These are phyloP conservation scores for Orchestes rusci DNA, from an alignment of 2,888 invertebrate species.

Conservation along the genomic window DNA sequence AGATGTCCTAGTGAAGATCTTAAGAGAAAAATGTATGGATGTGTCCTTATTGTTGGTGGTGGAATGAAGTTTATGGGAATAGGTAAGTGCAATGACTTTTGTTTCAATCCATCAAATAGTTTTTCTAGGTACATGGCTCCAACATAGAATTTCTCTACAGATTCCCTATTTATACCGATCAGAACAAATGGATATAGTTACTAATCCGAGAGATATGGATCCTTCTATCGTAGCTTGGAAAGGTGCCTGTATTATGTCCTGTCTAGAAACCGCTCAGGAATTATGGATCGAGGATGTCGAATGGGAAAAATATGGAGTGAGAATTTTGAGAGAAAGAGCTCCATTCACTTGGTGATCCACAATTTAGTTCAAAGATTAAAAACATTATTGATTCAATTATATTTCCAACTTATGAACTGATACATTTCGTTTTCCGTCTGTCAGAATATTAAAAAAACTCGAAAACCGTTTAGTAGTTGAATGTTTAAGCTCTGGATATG, in stretches of 20 bases:
- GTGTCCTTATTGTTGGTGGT: conserved; percentile 85
- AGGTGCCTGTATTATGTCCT: conserved; percentile 89
- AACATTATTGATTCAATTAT: too few relatives aligned
- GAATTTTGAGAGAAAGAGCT: conserved; percentile 81
- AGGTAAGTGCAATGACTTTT: conserved; percentile 10
- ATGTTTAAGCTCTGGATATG: too few relatives aligned
- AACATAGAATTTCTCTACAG: conserved; percentile 76
- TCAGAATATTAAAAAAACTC: too few relatives aligned
- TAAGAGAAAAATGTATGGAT: conserved; percentile 90
- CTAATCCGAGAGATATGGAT: conserved; percentile 87
- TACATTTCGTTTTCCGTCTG: too few relatives aligned
- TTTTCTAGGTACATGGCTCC: conserved; percentile 70
- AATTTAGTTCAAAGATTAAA: too few relatives aligned
- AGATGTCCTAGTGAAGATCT: conserved; percentile 66
- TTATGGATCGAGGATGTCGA: conserved; percentile 82
- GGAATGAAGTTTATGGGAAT: conserved; percentile 77
- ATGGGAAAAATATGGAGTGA: conserved; percentile 80
- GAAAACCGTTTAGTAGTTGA: too few relatives aligned
- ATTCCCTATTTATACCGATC: conserved; percentile 73
- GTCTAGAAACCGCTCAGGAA: conserved; percentile 87
- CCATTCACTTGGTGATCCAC: conserved; percentile 82
- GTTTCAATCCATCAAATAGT: too few relatives aligned
- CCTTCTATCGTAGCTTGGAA: conserved; percentile 89
- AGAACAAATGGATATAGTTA: conserved; percentile 82
- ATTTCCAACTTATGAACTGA: too few relatives aligned